Conservation (phyloP, 2,113 vertebrate species). For the Salvelinus fontinalis region DNA sequence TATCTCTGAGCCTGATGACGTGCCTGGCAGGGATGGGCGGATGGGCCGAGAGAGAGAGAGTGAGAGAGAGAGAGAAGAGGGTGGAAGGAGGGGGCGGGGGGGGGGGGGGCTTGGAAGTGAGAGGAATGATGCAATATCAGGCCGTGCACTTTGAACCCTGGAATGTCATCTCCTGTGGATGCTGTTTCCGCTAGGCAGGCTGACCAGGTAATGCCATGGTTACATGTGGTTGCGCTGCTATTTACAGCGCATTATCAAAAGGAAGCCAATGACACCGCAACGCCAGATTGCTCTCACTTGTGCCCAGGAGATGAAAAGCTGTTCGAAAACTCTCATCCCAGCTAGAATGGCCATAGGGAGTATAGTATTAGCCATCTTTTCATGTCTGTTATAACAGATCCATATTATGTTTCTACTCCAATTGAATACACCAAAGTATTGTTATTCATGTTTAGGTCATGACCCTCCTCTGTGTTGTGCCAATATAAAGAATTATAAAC, state of each 20-base stretch:
- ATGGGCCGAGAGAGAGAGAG: neutral
- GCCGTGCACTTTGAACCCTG: slow-evolving; percentile 24
- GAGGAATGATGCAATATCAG: slow-evolving; percentile 41
- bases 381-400: neutral
- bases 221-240: neutral
- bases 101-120: neutral
- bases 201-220: slow-evolving; percentile 15
- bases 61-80: too few species aligned
- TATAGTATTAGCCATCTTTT: neutral
- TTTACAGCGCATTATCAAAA: neutral
- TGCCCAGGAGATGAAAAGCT: slow-evolving; percentile 16
- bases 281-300: neutral
- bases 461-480: slow-evolving; percentile 1
- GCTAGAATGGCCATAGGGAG: neutral
- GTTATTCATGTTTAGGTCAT: neutral
- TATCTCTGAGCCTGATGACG: slow-evolving; percentile 48
- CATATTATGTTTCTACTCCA: neutral
- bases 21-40: slow-evolving; percentile 2
- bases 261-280: neutral
- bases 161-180: slow-evolving; percentile 5
- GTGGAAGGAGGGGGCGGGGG: too few species aligned
- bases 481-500: slow-evolving; percentile 23
- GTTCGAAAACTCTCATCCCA: neutral
- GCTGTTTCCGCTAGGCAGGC: neutral
- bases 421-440: neutral